These are phyloP conservation scores for Asteroscopus sphinx DNA, from an alignment of 2,888 invertebrate genomes.

Conservation along the genomic window DNA sequence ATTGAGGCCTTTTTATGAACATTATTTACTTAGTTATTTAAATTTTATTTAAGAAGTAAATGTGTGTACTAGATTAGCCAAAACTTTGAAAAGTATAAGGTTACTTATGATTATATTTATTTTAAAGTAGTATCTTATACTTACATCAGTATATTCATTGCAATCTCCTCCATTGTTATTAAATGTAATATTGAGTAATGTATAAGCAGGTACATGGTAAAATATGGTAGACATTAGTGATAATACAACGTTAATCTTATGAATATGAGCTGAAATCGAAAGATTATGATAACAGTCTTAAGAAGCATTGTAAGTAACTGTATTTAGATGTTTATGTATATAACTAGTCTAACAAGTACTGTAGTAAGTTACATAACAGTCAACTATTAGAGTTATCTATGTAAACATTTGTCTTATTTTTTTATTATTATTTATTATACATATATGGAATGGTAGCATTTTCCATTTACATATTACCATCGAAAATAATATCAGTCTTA, in stretches of 20 bases:
- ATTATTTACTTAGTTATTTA: constrained; percentile 46
- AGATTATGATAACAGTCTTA: constrained; percentile 64
- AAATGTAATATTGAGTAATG: constrained; percentile 40
- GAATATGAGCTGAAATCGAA: constrained; percentile 85
- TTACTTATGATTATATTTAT: constrained; percentile 13
- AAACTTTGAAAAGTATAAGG: constrained; percentile 16
- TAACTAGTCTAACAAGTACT: constrained; percentile 53
- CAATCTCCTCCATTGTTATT: constrained; percentile 37
- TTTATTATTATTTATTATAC: constrained; percentile 44
- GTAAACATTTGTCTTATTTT: constrained; percentile 31
- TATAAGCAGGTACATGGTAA: constrained; percentile 48
- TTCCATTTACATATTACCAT: constrained; percentile 20
- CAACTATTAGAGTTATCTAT: constrained; percentile 53
- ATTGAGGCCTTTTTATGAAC: constrained; percentile 81
- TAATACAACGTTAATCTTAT: constrained; percentile 85
- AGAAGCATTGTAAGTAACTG: constrained; percentile 54
- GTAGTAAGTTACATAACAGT: constrained; percentile 44
- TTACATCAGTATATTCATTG: background rate
- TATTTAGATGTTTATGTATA: constrained; percentile 57
- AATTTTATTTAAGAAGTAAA: constrained; percentile 32
- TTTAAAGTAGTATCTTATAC: constrained; percentile 3
- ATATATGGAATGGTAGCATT: constrained; percentile 31
- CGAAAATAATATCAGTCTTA: constrained; percentile 28
- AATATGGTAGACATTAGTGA: constrained; percentile 61
- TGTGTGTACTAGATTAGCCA: constrained; percentile 34